Evolutionary conservation across 1,140 invertebrate genomes (phyloP), one percentile per base, ranked within the genome.

Genomic region (Hypothenemus hampei): DNA sequence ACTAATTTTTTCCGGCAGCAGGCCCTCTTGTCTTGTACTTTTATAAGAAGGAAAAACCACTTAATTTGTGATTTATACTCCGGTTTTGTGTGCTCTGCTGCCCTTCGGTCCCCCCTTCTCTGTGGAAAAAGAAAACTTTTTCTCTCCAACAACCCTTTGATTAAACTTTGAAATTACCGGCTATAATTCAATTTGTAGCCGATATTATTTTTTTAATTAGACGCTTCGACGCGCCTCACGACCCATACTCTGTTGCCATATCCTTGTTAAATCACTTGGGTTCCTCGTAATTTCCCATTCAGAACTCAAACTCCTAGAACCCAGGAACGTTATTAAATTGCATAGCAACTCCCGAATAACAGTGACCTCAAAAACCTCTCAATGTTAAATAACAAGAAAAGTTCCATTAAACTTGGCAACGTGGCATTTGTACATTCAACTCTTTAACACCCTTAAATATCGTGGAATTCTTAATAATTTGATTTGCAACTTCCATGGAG

Each of bases 151-250:
- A 58, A 58, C 59, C 59, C 53, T 61, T 51, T 61, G 56, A 58
- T 61, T 61, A 57, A 61, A 61, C 24, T 61, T n/a, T 52, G 50
- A 61, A 61, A 61, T 58, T 61, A 50, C 59, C 21, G 50, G 46
- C 59, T 49, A 61, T 61, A 61, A 61, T 57, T 61, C 59, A 61
- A 61, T 61, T 61, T 61, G 59, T 61, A 61, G 48, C 56, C 59
- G 59, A 61, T 61, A 61, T 61, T 61, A 61, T 61, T 61, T 61
- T 61, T 61, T 61, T 58, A 61, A 61, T 61, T 58, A 61, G 55
- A 53, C 59, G 59, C 35, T 53, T 58, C 55, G 56, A 61, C 59
- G 52, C 59, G 24, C 39, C 16, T n/a, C n/a, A n/a, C n/a, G n/a
- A n/a, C n/a, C n/a, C n/a, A n/a, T n/a, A n/a, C n/a, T n/a, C n/a